Percentiles rank a stretch among this genome's conserved stretches.
phyloP scores from a whole-genome alignment of 2,888 invertebrate species.

The Schizaphis graminum region DNA sequence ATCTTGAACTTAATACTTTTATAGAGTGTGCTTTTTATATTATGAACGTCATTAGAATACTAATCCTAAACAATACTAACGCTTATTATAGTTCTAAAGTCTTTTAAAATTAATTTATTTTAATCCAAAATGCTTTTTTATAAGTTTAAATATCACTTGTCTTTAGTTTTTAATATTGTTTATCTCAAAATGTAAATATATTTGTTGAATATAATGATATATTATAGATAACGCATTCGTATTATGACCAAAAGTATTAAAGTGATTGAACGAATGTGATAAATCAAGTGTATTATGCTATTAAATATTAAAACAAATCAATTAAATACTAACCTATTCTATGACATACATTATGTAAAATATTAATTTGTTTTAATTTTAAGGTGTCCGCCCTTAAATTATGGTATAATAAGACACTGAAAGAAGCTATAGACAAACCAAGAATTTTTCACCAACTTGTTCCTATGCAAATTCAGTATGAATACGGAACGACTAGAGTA shows the following conservation, averaged over 20 bases:
- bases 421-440: constrained; percentile 78
- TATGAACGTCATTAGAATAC: background rate
- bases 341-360: background rate
- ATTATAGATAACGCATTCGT: background rate
- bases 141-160: too few relatives aligned
- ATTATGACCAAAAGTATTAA: background rate
- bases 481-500: constrained; percentile 76
- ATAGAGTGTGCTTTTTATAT: background rate
- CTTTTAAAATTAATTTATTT: background rate
- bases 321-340: background rate
- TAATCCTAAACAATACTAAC: background rate
- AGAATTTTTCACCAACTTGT: constrained; percentile 90
- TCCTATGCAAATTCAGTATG: constrained; percentile 81
- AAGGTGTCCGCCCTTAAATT: constrained; percentile 79
- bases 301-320: background rate
- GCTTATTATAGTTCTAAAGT: background rate
- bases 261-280: background rate
- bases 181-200: background rate
- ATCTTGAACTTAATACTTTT: background rate
- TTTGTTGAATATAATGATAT: background rate
- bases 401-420: constrained; percentile 77
- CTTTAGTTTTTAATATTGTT: background rate
- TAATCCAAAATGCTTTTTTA: background rate
- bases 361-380: constrained; percentile 64
- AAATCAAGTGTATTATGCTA: background rate